Evolutionary conservation across 1,140 invertebrate species (phyloP), one percentile per base, ranked within the genome.

Genomic region (Thaumatotibia leucotreta): DNA sequence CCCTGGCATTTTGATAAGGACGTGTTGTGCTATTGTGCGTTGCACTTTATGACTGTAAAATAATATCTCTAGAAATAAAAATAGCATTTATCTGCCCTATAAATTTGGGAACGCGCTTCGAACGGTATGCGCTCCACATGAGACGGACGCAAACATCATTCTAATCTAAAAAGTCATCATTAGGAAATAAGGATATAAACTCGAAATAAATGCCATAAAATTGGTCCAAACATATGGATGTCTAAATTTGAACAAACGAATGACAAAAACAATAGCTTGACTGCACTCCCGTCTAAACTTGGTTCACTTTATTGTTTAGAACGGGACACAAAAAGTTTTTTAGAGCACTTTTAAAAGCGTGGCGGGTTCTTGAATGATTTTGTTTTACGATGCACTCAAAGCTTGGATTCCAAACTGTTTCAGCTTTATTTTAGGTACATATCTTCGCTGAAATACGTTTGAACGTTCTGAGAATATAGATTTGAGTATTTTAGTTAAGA

Each of bases 1-100:
- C 71, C 70, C 66, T 79, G 82, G 71, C 78, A 84, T 86, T 83
- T 84, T 84, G 76, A 86, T 86, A 84, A 82, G 77, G 74, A 75
- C 69, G 72, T 49, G 70, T 14, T 29, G 62, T 68, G 69, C 63
- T 14, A 72, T 62, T 69, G 67, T 65, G 67, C 58, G 35, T 62
- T 69, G 66, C 66, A 67, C 61, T 58, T 58, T 58, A 58, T 58
- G 52, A 27, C 50, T 27, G 50, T 52, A 52, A 52, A 27, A 52
- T 4, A 52, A 52, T 27, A 24, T 10, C 17, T 50, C 49, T 2
- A 11, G 2, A 27, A 20, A 14, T 5, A 58, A 14, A 58, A 58
- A 54, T 27, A 58, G 27, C 23, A 20, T 58, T 58, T 58, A 58
- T 58, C 24, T 24, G 17, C 22, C 23, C 52, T 24, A 27, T 58